Conservation (phyloP, 1,140 invertebrate genomes). For the Sarcophaga peregrina region DNA sequence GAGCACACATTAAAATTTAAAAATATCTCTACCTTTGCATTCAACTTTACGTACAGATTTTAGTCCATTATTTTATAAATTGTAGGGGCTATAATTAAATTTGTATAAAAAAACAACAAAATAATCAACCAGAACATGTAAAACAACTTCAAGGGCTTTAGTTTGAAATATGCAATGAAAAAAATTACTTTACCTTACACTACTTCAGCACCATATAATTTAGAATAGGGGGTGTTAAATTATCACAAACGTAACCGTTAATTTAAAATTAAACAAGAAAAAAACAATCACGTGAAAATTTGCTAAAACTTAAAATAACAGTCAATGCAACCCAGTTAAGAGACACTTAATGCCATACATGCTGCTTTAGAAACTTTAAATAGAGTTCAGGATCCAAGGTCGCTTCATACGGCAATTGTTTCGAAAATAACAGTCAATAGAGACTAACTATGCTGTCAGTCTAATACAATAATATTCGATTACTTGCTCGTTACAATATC, state of each 20-base stretch:
- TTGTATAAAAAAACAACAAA: neutral
- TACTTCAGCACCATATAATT: neutral
- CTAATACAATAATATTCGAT: neutral
- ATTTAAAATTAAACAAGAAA: neutral
- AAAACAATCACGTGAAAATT: conserved; percentile 14
- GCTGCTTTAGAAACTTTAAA: neutral
- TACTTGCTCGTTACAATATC: neutral
- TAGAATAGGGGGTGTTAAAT: neutral
- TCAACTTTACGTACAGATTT: no score
- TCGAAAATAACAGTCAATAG: neutral
- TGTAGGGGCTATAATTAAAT: neutral
- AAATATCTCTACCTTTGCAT: no score
- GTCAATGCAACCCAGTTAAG: no score
- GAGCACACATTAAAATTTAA: no score
- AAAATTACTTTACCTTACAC: neutral
- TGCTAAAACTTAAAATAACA: neutral
- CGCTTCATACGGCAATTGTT: neutral
- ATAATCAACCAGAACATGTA: neutral
- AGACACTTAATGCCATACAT: neutral
- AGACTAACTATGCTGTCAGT: neutral
- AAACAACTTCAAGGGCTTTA: conserved; percentile 4
- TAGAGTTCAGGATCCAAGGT: conserved; percentile 42
- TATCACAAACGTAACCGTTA: neutral
- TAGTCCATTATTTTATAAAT: no score
- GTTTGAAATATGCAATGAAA: neutral